phyloP scores from a whole-genome alignment of 2,113 vertebrate genomes.

The Spea multiplicata region DNA sequence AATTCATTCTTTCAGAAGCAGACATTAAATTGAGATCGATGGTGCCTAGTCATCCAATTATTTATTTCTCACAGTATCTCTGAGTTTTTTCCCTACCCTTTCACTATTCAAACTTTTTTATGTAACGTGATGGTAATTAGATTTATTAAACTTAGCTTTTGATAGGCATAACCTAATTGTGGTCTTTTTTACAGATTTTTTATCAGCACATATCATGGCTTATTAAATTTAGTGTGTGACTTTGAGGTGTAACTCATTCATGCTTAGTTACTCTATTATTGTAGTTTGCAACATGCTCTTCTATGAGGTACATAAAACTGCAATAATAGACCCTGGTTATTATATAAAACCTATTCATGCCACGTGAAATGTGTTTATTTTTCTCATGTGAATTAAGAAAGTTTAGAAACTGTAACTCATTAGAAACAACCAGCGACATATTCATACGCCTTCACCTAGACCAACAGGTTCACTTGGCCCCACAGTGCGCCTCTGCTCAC shows the following conservation, averaged over 20 bases:
- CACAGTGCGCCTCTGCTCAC: too few relatives aligned
- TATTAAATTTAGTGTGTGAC: conserved; percentile 23
- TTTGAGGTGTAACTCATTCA: conserved; percentile 29
- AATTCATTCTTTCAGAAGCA: conserved; percentile 48
- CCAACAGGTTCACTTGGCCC: too few relatives aligned
- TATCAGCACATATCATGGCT: conserved; percentile 11
- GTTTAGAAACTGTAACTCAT: too few relatives aligned
- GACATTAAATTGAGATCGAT: conserved; percentile 47
- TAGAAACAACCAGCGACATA: too few relatives aligned
- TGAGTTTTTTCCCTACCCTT: conserved; percentile 1
- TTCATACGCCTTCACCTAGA: too few relatives aligned
- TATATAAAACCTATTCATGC: not conserved
- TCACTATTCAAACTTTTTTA: conserved; percentile 34
- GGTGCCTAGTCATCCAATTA: conserved; percentile 44
- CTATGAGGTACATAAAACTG: not conserved
- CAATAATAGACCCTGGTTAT: not conserved
- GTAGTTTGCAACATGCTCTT: not conserved
- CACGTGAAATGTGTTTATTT: not conserved
- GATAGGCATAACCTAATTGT: conserved; percentile 34
- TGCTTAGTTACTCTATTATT: not conserved
- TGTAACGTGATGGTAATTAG: conserved; percentile 29
- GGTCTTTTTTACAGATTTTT: conserved; percentile 28
- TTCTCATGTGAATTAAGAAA: not conserved
- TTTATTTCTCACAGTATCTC: conserved; percentile 31
- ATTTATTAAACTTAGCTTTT: conserved; percentile 37